Base-by-base conservation (phyloP, 2,888 invertebrate species). In the Cataglyphis rosenhaueri region DNA sequence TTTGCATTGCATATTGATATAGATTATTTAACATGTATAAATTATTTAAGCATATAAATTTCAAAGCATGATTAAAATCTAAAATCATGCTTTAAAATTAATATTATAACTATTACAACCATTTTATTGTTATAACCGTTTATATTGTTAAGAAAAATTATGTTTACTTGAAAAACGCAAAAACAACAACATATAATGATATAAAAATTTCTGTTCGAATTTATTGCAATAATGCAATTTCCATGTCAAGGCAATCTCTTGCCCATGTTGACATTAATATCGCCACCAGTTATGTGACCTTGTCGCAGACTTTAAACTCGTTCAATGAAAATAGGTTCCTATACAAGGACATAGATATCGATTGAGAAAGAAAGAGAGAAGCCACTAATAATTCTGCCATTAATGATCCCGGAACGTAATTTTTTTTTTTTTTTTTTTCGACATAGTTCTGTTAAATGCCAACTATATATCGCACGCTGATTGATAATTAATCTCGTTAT, bases 151-250 rank as follows among this genome's bases (percentile, higher is more conserved):
- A 29, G 29, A 15, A 68, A 75, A 29, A 73, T n/a, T 74, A 62
- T 62, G 32, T 44, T 25, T 25, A 48, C 6, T 29, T 25, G 3
- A 38, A 12, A 76, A 66, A 48, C 21, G 21, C 21, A 41, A 41
- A 35, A n/a, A 12, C 12, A 6, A 21, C 25, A 29, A 25, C 66
- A 18, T 48, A 55, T 18, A 52, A 35, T 48, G 15, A 52, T 38
- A 38, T 55, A 76, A 76, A 76, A 76, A 76, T 38, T 3, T 68
- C n/a, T 25, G 15, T 76, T 55, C 29, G 3, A 15, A 66, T 76
- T 66, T 38, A 68, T 38, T 55, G 38, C 12, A 29, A 38, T n/a
- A 55, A 68, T 55, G 35, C 52, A 75, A 75, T 65, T 75, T 68
- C 52, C 25, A 0, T 41, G 38, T 68, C 29, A 66, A 10, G 12